Evolutionary conservation across 2,888 invertebrate genomes (phyloP).

Genomic region (Agriopis marginaria): DNA sequence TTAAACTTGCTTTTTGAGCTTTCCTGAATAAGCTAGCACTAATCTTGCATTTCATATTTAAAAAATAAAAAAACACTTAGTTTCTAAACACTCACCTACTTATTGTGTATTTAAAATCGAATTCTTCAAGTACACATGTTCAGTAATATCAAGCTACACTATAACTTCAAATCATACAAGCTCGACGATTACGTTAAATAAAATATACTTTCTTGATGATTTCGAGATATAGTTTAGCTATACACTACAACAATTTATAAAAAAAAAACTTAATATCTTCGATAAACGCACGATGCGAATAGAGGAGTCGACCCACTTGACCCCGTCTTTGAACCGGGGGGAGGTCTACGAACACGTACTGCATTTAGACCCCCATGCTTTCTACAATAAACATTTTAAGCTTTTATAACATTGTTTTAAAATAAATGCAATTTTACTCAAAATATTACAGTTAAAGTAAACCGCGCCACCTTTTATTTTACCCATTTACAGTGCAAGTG

Average conservation of each 20-base stretch:
- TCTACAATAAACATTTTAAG: constrained; percentile 3
- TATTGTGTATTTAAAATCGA: constrained; percentile 6
- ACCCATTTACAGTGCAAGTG: neutral
- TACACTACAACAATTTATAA: constrained; percentile 29
- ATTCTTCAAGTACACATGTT: constrained; percentile 30
- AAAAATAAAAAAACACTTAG: no score
- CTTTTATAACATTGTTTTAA: neutral
- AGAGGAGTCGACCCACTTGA: constrained; percentile 17
- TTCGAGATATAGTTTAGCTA: constrained; percentile 40
- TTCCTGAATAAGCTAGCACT: no score
- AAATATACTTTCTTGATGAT: constrained; percentile 39
- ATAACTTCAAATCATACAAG: constrained; percentile 45
- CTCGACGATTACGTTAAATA: constrained; percentile 28
- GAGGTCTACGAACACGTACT: no score
- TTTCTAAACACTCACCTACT: neutral
- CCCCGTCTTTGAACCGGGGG: no score
- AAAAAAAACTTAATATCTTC: constrained; percentile 41
- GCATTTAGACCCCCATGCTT: neutral
- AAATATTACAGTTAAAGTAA: neutral
- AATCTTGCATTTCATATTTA: no score
- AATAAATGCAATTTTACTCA: constrained; percentile 2
- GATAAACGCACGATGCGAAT: constrained; percentile 35
- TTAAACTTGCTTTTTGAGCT: no score
- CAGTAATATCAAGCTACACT: constrained; percentile 40
- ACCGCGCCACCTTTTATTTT: neutral